These are phyloP conservation scores for Argyrosomus regius DNA, from an alignment of 2,797 vertebrate species.

Conservation along the genomic window DNA sequence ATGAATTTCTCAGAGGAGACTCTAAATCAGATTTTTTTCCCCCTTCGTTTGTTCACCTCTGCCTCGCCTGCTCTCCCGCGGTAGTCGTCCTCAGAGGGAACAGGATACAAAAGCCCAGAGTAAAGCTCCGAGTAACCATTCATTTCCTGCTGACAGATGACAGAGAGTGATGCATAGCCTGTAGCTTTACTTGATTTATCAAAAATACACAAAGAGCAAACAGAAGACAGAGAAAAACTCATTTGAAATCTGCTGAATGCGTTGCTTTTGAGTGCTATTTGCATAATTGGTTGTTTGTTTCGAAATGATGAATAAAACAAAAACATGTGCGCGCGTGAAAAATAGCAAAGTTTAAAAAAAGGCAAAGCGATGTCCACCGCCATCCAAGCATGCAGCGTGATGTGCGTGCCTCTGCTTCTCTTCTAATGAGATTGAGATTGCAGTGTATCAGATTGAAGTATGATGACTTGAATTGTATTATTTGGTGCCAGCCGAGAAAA, in stretches of 20 bases:
- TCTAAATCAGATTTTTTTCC: constrained; percentile 59
- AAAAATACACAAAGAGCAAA: constrained; percentile 74
- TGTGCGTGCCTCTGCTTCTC: constrained; percentile 42
- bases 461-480: constrained; percentile 52
- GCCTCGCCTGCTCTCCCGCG: constrained; percentile 18
- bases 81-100: constrained; percentile 44
- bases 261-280: constrained; percentile 75
- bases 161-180: constrained; percentile 75
- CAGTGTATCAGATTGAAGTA: constrained; percentile 64
- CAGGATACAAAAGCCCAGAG: constrained; percentile 50
- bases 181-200: constrained; percentile 80
- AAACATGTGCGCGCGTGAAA: constrained; percentile 53
- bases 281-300: constrained; percentile 84
- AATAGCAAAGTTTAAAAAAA: constrained; percentile 64
- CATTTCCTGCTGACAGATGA: constrained; percentile 74
- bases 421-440: constrained; percentile 74
- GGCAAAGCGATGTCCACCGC: constrained; percentile 43
- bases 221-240: constrained; percentile 61
- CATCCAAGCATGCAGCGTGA: constrained; percentile 70
- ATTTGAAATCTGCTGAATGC: constrained; percentile 83
- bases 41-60: constrained; percentile 52
- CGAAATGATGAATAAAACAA: constrained; percentile 85
- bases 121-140: constrained; percentile 62
- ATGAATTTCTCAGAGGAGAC: constrained; percentile 63
- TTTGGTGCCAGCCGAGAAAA: constrained; percentile 42